phyloP scores from a whole-genome alignment of 2,797 vertebrate species.

The Acomys russatus region DNA sequence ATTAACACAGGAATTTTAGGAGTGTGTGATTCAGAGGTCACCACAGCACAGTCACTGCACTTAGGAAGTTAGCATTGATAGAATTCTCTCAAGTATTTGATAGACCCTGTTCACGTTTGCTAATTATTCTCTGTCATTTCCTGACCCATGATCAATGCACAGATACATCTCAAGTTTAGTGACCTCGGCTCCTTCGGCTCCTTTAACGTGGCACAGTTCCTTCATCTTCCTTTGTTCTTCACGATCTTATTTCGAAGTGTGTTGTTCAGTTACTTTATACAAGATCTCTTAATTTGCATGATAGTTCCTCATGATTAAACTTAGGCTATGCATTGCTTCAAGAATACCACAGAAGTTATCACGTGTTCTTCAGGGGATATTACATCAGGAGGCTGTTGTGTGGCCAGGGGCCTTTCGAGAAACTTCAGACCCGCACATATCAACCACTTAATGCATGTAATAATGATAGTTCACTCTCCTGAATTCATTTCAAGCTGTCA shows the following conservation, averaged over 20 bases:
- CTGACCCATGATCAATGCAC: background rate
- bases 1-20: background rate
- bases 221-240: background rate
- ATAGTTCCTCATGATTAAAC: slow-evolving; percentile 3
- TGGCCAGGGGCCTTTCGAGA: slow-evolving; percentile 18
- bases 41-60: background rate
- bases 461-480: background rate
- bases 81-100: background rate
- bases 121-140: background rate
- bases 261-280: slow-evolving; percentile 5
- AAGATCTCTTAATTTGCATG: background rate
- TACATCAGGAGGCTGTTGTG: background rate
- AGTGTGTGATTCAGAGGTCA: background rate
- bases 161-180: background rate
- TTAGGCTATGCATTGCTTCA: background rate
- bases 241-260: background rate
- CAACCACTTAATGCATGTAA: slow-evolving; percentile 56
- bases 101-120: background rate
- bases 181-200: background rate
- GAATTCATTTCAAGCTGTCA: slow-evolving; percentile 27
- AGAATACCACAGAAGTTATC: background rate
- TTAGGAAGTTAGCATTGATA: background rate
- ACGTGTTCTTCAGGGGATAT: background rate
- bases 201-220: background rate
- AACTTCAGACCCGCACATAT: slow-evolving; percentile 32